Base-by-base conservation (phyloP, 2,113 vertebrate species). In the Micronisus gabar region DNA sequence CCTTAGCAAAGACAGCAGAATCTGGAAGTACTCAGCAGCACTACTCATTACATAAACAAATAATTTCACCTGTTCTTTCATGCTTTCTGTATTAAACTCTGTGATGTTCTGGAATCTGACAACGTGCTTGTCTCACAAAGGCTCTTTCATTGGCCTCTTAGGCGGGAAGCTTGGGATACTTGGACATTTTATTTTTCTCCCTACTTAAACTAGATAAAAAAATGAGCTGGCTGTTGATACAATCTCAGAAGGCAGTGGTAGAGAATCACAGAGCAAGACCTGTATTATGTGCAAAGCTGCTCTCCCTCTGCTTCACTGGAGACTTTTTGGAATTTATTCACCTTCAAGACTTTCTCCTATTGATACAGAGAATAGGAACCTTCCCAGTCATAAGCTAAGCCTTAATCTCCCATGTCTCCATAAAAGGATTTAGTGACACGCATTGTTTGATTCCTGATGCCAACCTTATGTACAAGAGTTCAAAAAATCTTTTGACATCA, bases 21-120 rank as follows among this genome's bases (percentile, higher is more conserved):
- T 80, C 90, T 88, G 63, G 47, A 90, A 94, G 92, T 66, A 70
- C 59, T 74, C 32, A 8, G 72, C 63, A 30, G 62, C 59, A 48
- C 75, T 92, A 17, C 76, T 89, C 43, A 19, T 93, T 94, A 70
- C 80, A 72, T 93, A 79, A 92, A 92, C 82, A 88, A 95, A 91
- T 93, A 86, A 88, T 92, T 88, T 94, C 94, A 93, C 88, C 86
- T 86, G 36, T 81, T 88, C 72, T 92, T 88, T 84, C 83, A 74
- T 61, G 55, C 38, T 72, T 92, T 91, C 43, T 89, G 52, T 38
- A 18, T 88, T 84, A 87, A 93, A 25, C 36, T 71, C 81, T 45
- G 47, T 53, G 55, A 47, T 6, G 5, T 84, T 65, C 81, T 56
- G 72, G 41, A 92, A 74, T 61, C 56, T 95, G 86, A 50, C 59